A percentile compares a stretch with the other conserved stretches of the same genome.
Evolutionary conservation across 2,888 invertebrate genomes (phyloP).

Genomic region (Macroteleia sp.): DNA sequence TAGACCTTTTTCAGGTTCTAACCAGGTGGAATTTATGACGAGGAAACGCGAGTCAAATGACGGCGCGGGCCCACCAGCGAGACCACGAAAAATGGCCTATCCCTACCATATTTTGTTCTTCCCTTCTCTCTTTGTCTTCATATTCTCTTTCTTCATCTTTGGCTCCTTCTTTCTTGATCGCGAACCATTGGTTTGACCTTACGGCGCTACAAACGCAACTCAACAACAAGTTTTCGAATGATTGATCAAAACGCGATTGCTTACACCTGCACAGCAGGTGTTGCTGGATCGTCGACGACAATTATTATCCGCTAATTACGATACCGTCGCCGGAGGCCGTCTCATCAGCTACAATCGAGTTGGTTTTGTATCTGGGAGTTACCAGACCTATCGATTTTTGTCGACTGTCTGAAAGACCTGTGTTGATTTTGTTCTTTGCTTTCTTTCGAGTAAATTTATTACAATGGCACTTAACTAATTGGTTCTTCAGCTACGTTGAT

Average conservation of each 20-base stretch:
- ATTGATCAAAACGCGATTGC: constrained; percentile 59
- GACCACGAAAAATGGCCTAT: constrained; percentile 39
- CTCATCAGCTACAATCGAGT: constrained; percentile 12
- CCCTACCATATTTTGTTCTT: constrained; percentile 22
- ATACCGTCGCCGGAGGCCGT: constrained; percentile 52
- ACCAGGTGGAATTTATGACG: constrained; percentile 76
- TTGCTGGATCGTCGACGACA: constrained; percentile 53
- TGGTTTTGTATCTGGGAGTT: constrained; percentile 33
- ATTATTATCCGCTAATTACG: constrained; percentile 62
- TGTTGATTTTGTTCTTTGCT: constrained; percentile 4
- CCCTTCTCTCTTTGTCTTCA: not conserved
- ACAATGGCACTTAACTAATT: constrained; percentile 7
- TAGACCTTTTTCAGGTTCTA: constrained; percentile 58
- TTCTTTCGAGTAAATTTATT: constrained; percentile 8
- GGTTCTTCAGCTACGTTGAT: constrained; percentile 1
- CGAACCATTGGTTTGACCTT: constrained; percentile 43
- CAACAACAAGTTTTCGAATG: constrained; percentile 45
- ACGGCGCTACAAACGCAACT: constrained; percentile 13
- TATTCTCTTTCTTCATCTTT: not conserved
- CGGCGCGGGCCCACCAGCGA: constrained; percentile 50
- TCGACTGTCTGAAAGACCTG: not conserved
- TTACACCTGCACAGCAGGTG: constrained; percentile 63
- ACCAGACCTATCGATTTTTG: constrained; percentile 18
- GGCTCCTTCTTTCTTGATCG: constrained; percentile 3
- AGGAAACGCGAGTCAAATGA: constrained; percentile 64